Conservation (phyloP, 2,797 vertebrate species). For the Periophthalmus magnuspinnatus region DNA sequence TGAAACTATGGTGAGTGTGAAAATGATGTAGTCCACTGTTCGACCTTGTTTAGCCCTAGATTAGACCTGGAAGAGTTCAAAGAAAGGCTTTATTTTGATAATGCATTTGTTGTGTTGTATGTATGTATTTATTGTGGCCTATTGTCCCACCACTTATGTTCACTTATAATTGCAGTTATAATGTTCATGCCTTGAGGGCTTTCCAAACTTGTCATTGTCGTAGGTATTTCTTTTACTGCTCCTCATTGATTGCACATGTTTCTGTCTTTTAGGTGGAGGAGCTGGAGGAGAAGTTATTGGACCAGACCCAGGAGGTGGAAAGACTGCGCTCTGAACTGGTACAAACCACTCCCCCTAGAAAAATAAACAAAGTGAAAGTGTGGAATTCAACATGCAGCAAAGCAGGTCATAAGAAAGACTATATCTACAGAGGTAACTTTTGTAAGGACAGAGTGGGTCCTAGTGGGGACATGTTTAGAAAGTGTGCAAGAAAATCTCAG, state of each 20-base stretch:
- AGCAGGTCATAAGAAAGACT: not conserved
- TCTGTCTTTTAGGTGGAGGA: slow-evolving; percentile 79
- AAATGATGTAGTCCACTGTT: too few species aligned
- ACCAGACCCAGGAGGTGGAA: slow-evolving; percentile 87
- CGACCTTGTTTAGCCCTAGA: too few species aligned
- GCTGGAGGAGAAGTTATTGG: slow-evolving; percentile 86
- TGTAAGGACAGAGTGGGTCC: not conserved
- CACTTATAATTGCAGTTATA: too few species aligned
- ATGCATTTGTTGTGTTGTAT: too few species aligned
- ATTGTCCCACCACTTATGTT: too few species aligned
- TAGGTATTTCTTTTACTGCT: not conserved
- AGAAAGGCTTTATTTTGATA: too few species aligned
- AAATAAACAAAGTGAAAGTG: slow-evolving; percentile 3
- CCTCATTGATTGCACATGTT: not conserved
- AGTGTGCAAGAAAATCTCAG: not conserved
- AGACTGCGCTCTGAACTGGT: slow-evolving; percentile 88
- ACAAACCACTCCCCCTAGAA: slow-evolving; percentile 61
- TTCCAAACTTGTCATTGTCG: not conserved
- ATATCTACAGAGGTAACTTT: not conserved
- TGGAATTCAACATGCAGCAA: not conserved
- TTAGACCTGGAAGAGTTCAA: too few species aligned
- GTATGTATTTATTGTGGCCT: too few species aligned
- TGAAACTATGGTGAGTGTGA: too few species aligned
- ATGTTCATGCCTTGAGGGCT: too few species aligned
- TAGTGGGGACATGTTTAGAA: not conserved